A percentile compares a stretch with the other conserved stretches of the same genome.
These are phyloP conservation scores for Anguilla obscura DNA, from an alignment of 2,797 vertebrate species.

Conservation along the genomic window DNA sequence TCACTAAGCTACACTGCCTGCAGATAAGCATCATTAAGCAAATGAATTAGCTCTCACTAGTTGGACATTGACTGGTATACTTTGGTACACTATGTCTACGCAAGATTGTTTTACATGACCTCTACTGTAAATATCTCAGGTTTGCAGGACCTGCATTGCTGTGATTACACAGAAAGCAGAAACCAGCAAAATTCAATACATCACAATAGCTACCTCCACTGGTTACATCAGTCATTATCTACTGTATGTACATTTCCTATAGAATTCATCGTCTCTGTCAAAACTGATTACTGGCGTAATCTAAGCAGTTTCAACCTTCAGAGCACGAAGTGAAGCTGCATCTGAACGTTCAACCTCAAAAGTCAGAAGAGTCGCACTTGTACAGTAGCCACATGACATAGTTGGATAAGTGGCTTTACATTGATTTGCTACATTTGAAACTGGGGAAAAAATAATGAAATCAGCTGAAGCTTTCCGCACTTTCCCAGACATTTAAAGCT, in stretches of 20 bases:
- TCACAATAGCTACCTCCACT: background rate
- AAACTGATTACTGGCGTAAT: background rate
- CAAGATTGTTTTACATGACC: background rate
- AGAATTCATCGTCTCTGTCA: background rate
- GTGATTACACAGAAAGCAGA: background rate
- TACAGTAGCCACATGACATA: background rate
- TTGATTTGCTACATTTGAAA: background rate
- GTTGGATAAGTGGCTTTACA: background rate
- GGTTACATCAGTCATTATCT: background rate
- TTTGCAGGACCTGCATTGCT: background rate
- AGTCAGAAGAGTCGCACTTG: background rate
- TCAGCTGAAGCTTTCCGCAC: background rate
- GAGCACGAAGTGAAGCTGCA: background rate
- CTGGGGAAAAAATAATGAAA: background rate
- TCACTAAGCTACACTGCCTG: background rate
- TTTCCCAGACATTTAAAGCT: background rate
- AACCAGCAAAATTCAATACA: background rate
- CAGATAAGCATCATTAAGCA: background rate
- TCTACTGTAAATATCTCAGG: background rate
- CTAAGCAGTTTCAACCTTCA: background rate
- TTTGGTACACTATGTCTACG: background rate
- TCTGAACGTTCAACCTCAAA: background rate
- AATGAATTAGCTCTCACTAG: background rate
- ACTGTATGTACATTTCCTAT: background rate
- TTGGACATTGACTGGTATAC: background rate